Evolutionary conservation across 1,140 invertebrate genomes (phyloP).

Genomic region (Littorina saxatilis): DNA sequence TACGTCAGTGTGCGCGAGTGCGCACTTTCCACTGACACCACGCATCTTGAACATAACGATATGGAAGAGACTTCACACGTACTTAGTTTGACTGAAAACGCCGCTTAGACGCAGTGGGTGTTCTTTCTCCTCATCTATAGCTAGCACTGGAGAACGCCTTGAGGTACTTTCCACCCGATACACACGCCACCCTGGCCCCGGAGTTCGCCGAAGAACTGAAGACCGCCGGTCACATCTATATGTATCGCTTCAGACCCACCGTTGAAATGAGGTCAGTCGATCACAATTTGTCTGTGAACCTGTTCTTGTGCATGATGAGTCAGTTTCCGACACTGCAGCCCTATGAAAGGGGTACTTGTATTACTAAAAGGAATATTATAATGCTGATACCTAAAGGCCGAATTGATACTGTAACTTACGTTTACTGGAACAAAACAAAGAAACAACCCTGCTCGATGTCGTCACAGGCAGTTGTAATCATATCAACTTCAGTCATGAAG

Average conservation of each 20-base stretch:
- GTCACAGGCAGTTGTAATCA: too few species aligned
- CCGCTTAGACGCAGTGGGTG: neutral
- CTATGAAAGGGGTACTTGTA: neutral
- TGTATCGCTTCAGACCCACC: slow-evolving; percentile 81
- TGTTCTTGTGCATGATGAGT: neutral
- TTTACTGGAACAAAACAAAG: too few species aligned
- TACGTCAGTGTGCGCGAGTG: neutral
- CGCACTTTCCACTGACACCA: too few species aligned
- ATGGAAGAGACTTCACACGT: too few species aligned
- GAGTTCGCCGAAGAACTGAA: slow-evolving; percentile 81
- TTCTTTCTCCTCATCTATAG: slow-evolving; percentile 58
- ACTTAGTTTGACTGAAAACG: too few species aligned
- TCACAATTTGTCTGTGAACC: neutral
- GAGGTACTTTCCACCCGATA: slow-evolving; percentile 80
- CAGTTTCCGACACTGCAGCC: neutral
- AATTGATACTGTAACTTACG: too few species aligned
- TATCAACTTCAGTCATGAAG: too few species aligned
- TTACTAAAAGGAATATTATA: neutral
- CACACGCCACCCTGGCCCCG: slow-evolving; percentile 77
- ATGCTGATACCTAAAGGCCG: neutral
- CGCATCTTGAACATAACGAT: too few species aligned
- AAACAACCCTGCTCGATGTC: too few species aligned
- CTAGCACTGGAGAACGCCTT: slow-evolving; percentile 81
- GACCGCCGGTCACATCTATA: slow-evolving; percentile 83
- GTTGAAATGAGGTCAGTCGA: slow-evolving; percentile 77